Evolutionary conservation across 2,888 invertebrate species (phyloP).

Genomic region (Andrena minutula): DNA sequence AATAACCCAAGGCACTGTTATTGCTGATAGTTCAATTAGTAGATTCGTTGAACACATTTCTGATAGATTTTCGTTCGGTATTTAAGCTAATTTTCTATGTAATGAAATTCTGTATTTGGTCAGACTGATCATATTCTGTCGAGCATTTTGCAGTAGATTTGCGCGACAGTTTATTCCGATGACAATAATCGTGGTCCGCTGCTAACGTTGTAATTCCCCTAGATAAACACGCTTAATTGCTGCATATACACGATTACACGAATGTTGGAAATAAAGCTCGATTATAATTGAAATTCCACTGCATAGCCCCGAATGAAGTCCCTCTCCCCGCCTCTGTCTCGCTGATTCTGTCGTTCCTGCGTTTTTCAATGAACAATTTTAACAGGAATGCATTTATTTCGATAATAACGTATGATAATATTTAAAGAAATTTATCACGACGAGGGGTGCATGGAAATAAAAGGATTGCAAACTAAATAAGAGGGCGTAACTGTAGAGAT

Average conservation of each 20-base stretch:
- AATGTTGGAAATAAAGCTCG: conserved; percentile 30
- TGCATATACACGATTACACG: conserved; percentile 27
- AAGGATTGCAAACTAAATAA: no score
- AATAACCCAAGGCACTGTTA: no score
- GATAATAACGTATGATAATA: neutral
- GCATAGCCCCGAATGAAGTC: neutral
- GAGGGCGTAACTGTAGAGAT: neutral
- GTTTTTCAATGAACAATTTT: neutral
- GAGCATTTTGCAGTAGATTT: neutral
- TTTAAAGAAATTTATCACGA: neutral
- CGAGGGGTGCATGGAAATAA: no score
- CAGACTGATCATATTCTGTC: neutral
- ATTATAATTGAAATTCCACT: conserved; percentile 27
- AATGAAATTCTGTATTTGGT: neutral
- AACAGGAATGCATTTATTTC: neutral
- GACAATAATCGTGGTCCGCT: conserved; percentile 8
- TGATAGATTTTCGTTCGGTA: no score
- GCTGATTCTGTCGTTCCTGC: neutral
- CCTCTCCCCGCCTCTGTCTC: neutral
- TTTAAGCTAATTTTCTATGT: no score
- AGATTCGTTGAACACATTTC: no score
- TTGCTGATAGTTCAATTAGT: no score
- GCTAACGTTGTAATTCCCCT: conserved; percentile 13
- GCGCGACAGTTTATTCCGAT: neutral
- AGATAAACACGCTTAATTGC: conserved; percentile 16